phyloP scores from a whole-genome alignment of 2,797 vertebrate species.

The Gymnocypris eckloni region DNA sequence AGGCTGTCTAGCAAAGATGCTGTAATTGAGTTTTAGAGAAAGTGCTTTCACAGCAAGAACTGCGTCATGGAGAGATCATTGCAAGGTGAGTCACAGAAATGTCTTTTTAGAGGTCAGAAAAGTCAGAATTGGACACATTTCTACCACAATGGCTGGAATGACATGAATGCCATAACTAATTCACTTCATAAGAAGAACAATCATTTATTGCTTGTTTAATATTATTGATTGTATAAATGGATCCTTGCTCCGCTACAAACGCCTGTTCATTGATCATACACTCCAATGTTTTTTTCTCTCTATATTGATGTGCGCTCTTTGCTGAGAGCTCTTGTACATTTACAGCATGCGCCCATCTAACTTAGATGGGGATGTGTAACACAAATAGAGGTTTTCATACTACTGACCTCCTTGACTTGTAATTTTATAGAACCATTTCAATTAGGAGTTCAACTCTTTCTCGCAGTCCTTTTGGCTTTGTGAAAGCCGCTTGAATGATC shows the following conservation, averaged over 20 bases:
- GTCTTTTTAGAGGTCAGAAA: background rate
- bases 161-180: conserved; percentile 27
- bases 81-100: conserved; percentile 27
- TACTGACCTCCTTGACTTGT: conserved; percentile 3
- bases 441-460: conserved; percentile 11
- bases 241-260: conserved; percentile 41
- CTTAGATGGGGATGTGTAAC: conserved; percentile 5
- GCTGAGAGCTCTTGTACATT: conserved; percentile 30
- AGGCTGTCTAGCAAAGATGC: conserved; percentile 18
- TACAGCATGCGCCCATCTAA: background rate
- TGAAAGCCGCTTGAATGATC: conserved; percentile 34
- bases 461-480: conserved; percentile 12
- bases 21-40: conserved; percentile 53
- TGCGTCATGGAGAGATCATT: conserved; percentile 22
- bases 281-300: conserved; percentile 9
- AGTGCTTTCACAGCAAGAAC: conserved; percentile 50
- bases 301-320: conserved; percentile 35
- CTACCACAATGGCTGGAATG: background rate
- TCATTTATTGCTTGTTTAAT: conserved; percentile 28
- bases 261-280: conserved; percentile 47
- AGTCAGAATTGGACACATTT: background rate
- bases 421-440: conserved; percentile 23
- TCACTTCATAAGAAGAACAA: conserved; percentile 11
- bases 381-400: conserved; percentile 31
- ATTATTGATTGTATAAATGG: conserved; percentile 51